Base-by-base conservation (phyloP, 2,888 invertebrate genomes). In the Caenorhabditis sp. region DNA sequence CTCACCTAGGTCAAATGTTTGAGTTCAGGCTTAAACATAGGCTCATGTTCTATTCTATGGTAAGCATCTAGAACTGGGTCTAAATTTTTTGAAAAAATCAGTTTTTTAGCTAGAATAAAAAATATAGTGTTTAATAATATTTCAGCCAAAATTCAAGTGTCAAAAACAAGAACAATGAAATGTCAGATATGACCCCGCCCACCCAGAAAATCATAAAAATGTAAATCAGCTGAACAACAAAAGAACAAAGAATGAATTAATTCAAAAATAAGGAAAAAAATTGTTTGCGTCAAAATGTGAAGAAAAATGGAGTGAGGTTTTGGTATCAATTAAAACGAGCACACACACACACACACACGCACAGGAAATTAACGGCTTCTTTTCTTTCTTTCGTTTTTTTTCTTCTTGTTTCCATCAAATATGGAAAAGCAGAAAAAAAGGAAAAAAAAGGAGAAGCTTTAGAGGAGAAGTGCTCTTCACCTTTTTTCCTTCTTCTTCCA, bases 351-450 rank as follows among this genome's bases (percentile, higher is more conserved):
- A 43, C 43, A 43, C 43, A 17, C 43, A 43, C 43, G 14, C 43
- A 43, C 43, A 43, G 43, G 43, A 43, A 43, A 43, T 43, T 43
- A 43, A 43, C 43, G 43, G 43, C 43, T 43, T 43, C 43, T 43
- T 43, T n/a, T n/a, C 31, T 43, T 14, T 43, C 17, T 43, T 43
- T 5, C 43, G 5, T 14, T 14, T 43, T 43, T 43, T 17, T 7
- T 14, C 43, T 43, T 5, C 43, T 43, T 43, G 14, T 17, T 17
- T 17, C 43, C 43, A 43, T 3, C 43, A 14, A 43, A 43, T 17
- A 43, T 43, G 43, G 43, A 31, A 31, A 31, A 31, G 31, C 4
- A 4, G 31, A 10, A 7, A 10, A 31, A 31, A 10, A 10, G 43
- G 43, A 14, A 43, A 43, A 43, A 43, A 43, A 14, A 43, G 43